Base-by-base conservation (phyloP, 2,113 vertebrate species). In the Oostethus manadensis region DNA sequence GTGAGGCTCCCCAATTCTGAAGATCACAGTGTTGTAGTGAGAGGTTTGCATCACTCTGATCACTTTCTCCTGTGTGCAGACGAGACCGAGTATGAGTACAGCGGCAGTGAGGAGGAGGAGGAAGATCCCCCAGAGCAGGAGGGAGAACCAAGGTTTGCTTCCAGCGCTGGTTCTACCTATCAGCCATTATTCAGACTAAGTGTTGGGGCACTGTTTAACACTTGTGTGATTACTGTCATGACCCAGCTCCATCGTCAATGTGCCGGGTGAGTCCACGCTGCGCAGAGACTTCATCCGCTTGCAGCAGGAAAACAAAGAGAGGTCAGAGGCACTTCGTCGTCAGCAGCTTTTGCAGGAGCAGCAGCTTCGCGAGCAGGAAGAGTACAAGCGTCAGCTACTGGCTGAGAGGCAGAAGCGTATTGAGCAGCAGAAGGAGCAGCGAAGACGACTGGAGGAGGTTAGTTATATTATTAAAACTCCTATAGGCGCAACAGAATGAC, bases 271-370 rank as follows among this genome's bases (percentile, higher is more conserved):
- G 88, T 99, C 97, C 0, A 99, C 97, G 2, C 93, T 99, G 71
- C 92, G 97, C 8, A 89, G 96, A 50, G 97, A 99, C 89, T 99
- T 99, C 86, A 91, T 98, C 84, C 93, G 97, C 2, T 88, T 99
- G 50, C 97, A 99, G 87, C 95, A 98, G 89, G 97, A 99, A 88
- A 99, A 99, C 85, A 98, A 98, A 91, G 95, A 99, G 65, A 91
- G 95, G 1, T 97, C 95, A 0, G 96, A 98, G 85, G 96, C 96
- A 3, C 91, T 97, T 62, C 89, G 96, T 49, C 89, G 96, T 45
- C 96, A 99, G 84, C 96, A 99, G 85, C 92, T 95, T 42, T 90
- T 99, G 15, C 96, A 98, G 87, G 95, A 99, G 78, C 96, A 99
- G 76, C 96, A 99, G 86, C 92, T 99, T 57, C 88, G 96, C 0